Percentiles rank a stretch among this genome's conserved stretches.
Conservation (phyloP, 2,797 vertebrate species). For the Helicolenus hilgendorfi region DNA sequence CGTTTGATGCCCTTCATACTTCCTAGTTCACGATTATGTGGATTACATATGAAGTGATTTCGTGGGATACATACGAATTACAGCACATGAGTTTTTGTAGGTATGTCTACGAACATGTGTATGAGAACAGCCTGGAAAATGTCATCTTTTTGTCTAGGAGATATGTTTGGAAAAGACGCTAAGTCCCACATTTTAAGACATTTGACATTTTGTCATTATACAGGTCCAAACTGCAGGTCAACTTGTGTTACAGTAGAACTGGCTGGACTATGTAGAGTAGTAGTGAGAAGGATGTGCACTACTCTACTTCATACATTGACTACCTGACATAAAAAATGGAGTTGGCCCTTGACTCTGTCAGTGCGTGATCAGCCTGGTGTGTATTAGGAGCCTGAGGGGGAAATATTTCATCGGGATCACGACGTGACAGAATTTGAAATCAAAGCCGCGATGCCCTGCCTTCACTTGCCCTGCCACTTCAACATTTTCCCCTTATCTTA, state of each 20-base stretch:
- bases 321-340: conserved; percentile 31
- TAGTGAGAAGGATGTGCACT: neutral
- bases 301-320: neutral
- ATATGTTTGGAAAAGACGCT: neutral
- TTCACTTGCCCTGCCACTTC: conserved; percentile 48
- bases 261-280: neutral
- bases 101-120: too few relatives aligned
- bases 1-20: too few relatives aligned
- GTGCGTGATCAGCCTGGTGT: conserved; percentile 37
- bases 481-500: conserved; percentile 61
- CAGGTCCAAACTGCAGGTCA: neutral
- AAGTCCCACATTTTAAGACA: neutral
- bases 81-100: fast-evolving
- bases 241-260: neutral
- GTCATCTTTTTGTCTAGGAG: fast-evolving
- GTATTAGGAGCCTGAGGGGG: conserved; percentile 23
- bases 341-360: conserved; percentile 22
- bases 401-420: conserved; percentile 44
- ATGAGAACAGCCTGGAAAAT: neutral
- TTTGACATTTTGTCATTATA: neutral
- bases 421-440: conserved; percentile 69
- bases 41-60: neutral
- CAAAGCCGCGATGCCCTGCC: conserved; percentile 53
- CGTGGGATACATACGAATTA: fast-evolving
- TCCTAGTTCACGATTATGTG: too few relatives aligned